phyloP scores from a whole-genome alignment of 2,113 vertebrate species.

The Dendropsophus ebraccatus region DNA sequence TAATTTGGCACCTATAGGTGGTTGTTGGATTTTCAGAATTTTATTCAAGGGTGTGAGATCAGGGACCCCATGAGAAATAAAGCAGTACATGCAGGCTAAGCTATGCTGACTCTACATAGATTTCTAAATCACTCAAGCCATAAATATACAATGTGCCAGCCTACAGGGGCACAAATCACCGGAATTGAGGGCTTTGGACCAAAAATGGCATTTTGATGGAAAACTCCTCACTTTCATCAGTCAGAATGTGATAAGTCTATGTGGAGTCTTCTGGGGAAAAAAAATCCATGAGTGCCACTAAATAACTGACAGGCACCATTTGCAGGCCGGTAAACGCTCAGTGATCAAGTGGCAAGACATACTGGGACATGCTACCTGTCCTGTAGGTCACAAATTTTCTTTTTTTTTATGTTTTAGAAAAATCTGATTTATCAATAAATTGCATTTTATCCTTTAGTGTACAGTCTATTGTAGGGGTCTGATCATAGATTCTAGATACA shows the following conservation, averaged over 20 bases:
- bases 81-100: background rate
- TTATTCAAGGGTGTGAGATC: background rate
- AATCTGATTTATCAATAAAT: background rate
- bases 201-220: slow-evolving; percentile 55
- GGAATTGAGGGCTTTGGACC: slow-evolving; percentile 39
- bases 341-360: slow-evolving; percentile 13
- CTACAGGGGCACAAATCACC: slow-evolving; percentile 46
- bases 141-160: slow-evolving; percentile 25
- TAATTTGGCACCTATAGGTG: background rate
- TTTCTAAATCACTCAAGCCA: slow-evolving; percentile 36
- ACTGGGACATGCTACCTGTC: background rate
- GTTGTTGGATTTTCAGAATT: background rate
- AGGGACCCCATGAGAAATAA: background rate
- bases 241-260: slow-evolving; percentile 39
- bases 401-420: background rate
- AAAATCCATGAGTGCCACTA: slow-evolving; percentile 11
- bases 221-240: slow-evolving; percentile 50
- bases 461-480: background rate
- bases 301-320: slow-evolving; percentile 37
- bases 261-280: slow-evolving; percentile 46
- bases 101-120: slow-evolving; percentile 1
- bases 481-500: background rate
- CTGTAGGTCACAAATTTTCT: background rate
- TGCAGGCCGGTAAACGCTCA: slow-evolving; percentile 16
- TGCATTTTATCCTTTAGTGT: background rate